Evolutionary conservation across 2,888 invertebrate species (phyloP), one percentile per base, ranked within the genome.

Genomic region (Diarsia brunnea): DNA sequence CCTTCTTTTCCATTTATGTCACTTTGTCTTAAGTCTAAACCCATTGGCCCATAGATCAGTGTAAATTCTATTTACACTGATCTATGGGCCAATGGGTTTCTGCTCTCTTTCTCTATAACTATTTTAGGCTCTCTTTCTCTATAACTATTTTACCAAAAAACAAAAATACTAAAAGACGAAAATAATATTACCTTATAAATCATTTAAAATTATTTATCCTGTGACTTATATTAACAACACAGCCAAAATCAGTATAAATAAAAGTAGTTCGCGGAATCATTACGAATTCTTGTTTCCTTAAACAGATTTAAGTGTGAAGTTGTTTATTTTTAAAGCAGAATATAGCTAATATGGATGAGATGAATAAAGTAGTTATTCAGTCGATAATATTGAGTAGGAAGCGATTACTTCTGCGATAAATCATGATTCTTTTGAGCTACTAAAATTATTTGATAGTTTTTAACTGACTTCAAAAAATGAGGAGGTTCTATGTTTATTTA

Each of bases 281-380:
- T 21, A 53, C 14, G 0, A 65, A 73, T 78, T 74, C 53, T 49
- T 43, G 74, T 61, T 66, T 78, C 65, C 38, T 47, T 27, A 53
- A 38, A 51, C 14, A 61, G 11, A 53, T 43, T 43, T n/a, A 38
- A 61, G 38, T 14, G 27, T 19, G n/a, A 31, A 58, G 24, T 51
- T 43, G 51, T 66, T 79, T 71, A 65, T 60, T 66, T 47, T 47
- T 11, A 24, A 53, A 61, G 60, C 24, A 51, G 8, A 79, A 61
- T 24, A 24, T 19, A 61, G n/a, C 49, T 60, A 38, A 78, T 76
- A 76, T 70, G 61, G 19, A 55, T 55, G 71, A 55, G 19, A 73
- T 73, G 19, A 61, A 61, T 66, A 49, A 63, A 80, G 53, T 73
- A 80, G 72, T 65, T 77, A 71, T 71, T 55, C 21, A 49, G 71